Evolutionary conservation across 2,797 vertebrate species (phyloP).

Genomic region (Anomalospiza imberbis): DNA sequence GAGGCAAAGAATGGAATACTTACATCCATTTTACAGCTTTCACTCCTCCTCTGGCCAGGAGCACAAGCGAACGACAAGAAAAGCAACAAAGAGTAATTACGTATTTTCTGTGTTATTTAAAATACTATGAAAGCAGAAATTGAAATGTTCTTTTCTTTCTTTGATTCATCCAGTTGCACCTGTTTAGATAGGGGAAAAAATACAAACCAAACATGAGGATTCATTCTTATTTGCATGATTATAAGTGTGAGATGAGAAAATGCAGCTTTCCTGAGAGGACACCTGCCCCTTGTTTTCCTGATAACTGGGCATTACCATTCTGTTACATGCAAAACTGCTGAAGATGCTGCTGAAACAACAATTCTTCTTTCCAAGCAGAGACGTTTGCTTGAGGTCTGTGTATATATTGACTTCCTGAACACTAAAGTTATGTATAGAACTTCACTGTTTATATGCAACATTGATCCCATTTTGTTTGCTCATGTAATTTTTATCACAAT

Average conservation of each 20-base stretch:
- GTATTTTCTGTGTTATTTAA: neutral
- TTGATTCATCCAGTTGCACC: neutral
- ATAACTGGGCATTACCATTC: neutral
- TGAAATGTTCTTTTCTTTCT: neutral
- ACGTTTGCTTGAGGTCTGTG: neutral
- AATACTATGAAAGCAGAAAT: neutral
- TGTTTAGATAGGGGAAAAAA: neutral
- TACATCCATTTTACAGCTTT: neutral
- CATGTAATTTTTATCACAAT: neutral
- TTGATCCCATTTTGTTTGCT: neutral
- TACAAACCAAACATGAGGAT: neutral
- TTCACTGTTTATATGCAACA: neutral
- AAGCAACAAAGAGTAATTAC: neutral
- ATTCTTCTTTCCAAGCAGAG: neutral
- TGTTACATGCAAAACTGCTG: neutral
- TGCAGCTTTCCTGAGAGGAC: neutral
- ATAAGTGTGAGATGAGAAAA: neutral
- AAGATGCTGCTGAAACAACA: neutral
- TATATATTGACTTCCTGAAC: neutral
- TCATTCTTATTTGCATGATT: neutral
- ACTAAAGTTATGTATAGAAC: neutral
- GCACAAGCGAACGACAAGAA: neutral
- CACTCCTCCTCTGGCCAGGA: neutral
- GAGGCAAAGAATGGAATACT: neutral
- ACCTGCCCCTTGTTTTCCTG: neutral